Percentiles rank a stretch among this genome's conserved stretches.
Evolutionary conservation across 2,113 vertebrate genomes (phyloP).

Genomic region (Seriola aureovittata): DNA sequence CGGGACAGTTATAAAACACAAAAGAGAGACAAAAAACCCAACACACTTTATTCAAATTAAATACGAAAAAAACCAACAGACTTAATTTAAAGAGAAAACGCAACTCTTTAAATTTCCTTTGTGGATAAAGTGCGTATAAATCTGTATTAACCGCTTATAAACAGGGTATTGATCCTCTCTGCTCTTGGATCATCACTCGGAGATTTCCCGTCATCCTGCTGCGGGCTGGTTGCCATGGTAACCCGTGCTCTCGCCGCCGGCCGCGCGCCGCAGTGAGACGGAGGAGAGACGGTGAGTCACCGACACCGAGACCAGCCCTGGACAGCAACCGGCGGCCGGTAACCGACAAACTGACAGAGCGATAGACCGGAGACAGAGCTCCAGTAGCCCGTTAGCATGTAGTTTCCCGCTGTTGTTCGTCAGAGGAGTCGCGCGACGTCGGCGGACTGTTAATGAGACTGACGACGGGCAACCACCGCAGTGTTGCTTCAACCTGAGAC

Average conservation of each 20-base stretch:
- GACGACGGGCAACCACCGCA: slow-evolving; percentile 32
- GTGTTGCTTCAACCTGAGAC: slow-evolving; percentile 30
- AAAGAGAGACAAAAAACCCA: too few relatives aligned
- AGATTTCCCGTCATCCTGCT: slow-evolving; percentile 34
- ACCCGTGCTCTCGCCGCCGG: slow-evolving; percentile 71
- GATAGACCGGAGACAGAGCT: not conserved
- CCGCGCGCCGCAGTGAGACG: slow-evolving; percentile 72
- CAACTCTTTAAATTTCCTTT: too few relatives aligned
- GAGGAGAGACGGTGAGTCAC: slow-evolving; percentile 78
- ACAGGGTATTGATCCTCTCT: not conserved
- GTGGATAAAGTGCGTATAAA: not conserved
- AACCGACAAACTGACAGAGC: not conserved
- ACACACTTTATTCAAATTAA: too few relatives aligned
- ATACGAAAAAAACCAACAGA: too few relatives aligned
- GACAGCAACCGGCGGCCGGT: not conserved
- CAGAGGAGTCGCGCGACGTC: slow-evolving; percentile 19
- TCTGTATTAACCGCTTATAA: not conserved
- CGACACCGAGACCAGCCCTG: slow-evolving; percentile 32
- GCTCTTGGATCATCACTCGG: not conserved
- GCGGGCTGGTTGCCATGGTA: slow-evolving; percentile 79
- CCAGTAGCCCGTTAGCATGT: slow-evolving; percentile 9
- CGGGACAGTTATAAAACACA: too few relatives aligned
- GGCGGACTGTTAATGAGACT: slow-evolving; percentile 28
- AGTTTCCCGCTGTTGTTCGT: not conserved
- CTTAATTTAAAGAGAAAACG: too few relatives aligned